Conservation (phyloP, 2,888 invertebrate genomes). For the Leptodirus hochenwartii region DNA sequence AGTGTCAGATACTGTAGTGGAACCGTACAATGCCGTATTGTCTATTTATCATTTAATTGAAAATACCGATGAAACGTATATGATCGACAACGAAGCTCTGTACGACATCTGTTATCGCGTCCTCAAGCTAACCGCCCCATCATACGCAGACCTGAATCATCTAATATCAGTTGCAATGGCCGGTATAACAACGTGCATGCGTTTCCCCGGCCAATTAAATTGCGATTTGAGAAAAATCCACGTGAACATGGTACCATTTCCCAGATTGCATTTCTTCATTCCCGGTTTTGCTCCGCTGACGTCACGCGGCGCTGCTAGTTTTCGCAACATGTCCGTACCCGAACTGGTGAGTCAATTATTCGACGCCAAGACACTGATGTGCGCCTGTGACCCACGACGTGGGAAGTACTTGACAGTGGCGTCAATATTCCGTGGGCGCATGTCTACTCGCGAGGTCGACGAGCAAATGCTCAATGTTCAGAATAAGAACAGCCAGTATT, state of each 20-base stretch:
- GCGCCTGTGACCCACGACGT: slow-evolving; percentile 69
- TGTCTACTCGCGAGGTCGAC: slow-evolving; percentile 42
- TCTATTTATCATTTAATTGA: slow-evolving; percentile 38
- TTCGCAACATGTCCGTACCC: slow-evolving; percentile 56
- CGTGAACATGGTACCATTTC: slow-evolving; percentile 48
- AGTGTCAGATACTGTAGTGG: slow-evolving; percentile 45
- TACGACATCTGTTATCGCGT: slow-evolving; percentile 45
- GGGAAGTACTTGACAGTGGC: slow-evolving; percentile 67
- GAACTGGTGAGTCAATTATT: slow-evolving; percentile 67
- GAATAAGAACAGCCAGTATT: slow-evolving; percentile 49
- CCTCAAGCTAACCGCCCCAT: slow-evolving; percentile 37
- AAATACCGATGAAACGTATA: slow-evolving; percentile 40
- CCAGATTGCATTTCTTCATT: slow-evolving; percentile 44
- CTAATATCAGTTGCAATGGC: slow-evolving; percentile 38
- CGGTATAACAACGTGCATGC: slow-evolving; percentile 40
- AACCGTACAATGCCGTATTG: slow-evolving; percentile 42
- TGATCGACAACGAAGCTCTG: slow-evolving; percentile 43
- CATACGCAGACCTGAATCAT: slow-evolving; percentile 35
- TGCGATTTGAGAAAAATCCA: slow-evolving; percentile 43
- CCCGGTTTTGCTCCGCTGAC: slow-evolving; percentile 47
- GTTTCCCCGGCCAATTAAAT: slow-evolving; percentile 52
- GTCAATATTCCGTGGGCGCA: slow-evolving; percentile 59
- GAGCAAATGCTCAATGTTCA: slow-evolving; percentile 45
- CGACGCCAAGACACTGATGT: slow-evolving; percentile 78
- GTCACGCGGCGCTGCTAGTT: slow-evolving; percentile 39